A percentile compares a stretch with the other conserved stretches of the same genome.
These are phyloP conservation scores for Andrena minutula DNA, from an alignment of 2,888 invertebrate species.

Conservation along the genomic window DNA sequence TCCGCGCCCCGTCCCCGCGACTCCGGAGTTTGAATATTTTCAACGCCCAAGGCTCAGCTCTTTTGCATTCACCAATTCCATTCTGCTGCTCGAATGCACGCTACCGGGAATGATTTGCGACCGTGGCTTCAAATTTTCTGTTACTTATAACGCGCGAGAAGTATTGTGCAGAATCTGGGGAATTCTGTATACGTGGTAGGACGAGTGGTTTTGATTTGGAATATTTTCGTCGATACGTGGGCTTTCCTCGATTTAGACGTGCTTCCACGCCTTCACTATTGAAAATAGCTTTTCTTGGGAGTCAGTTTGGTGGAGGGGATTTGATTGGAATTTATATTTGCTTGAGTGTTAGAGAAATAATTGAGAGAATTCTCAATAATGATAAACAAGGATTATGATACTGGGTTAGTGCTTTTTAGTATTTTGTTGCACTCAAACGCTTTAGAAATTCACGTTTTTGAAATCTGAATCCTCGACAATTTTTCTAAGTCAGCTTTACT, in stretches of 20 bases:
- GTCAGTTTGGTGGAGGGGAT: too few species aligned
- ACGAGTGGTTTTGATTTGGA: neutral
- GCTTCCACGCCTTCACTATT: neutral
- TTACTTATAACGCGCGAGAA: neutral
- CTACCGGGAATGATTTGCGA: neutral
- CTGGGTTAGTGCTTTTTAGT: too few species aligned
- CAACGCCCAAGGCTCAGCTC: neutral
- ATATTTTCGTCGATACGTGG: conserved; percentile 5
- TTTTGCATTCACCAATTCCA: neutral
- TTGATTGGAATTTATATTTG: too few species aligned
- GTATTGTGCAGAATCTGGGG: neutral
- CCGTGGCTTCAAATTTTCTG: neutral
- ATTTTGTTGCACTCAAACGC: too few species aligned
- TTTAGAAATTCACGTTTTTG: too few species aligned
- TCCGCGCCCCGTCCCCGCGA: neutral
- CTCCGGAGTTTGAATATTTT: conserved; percentile 26
- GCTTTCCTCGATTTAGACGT: neutral
- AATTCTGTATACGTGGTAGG: neutral
- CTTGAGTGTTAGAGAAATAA: too few species aligned
- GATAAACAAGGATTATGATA: too few species aligned
- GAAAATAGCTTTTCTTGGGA: too few species aligned
- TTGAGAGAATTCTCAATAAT: too few species aligned
- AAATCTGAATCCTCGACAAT: too few species aligned
- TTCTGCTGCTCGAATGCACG: neutral
- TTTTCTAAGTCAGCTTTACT: too few species aligned